phyloP scores from a whole-genome alignment of 2,113 vertebrate genomes.

The Entosphenus tridentatus region DNA sequence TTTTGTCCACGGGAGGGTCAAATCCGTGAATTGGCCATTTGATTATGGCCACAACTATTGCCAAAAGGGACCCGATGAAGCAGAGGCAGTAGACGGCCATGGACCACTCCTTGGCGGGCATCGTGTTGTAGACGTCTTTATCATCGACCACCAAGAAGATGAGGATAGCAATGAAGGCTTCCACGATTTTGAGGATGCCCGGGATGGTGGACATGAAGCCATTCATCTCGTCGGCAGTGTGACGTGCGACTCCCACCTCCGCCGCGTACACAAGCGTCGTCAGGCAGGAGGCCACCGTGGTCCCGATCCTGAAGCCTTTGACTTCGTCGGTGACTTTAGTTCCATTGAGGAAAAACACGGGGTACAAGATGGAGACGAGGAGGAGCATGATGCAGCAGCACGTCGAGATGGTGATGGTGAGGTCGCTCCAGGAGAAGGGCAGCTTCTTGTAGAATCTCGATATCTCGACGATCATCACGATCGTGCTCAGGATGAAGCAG shows the following conservation, averaged over 20 bases:
- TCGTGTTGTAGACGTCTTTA: neutral
- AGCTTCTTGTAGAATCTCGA: neutral
- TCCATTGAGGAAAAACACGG: neutral
- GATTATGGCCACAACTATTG: neutral
- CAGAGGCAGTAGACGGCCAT: neutral
- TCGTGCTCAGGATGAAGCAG: neutral
- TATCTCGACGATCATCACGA: neutral
- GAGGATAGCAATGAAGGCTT: neutral
- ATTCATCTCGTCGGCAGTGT: neutral
- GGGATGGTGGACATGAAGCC: slow-evolving; percentile 3
- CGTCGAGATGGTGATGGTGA: neutral
- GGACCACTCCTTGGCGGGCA: neutral
- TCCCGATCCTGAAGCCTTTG: neutral
- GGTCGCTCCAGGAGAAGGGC: slow-evolving; percentile 5
- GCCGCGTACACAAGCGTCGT: neutral
- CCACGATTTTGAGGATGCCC: neutral
- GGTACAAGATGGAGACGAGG: neutral
- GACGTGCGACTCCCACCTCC: neutral
- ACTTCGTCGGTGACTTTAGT: neutral
- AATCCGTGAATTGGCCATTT: neutral
- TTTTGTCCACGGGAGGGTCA: neutral
- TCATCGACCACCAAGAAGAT: neutral
- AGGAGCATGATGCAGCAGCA: neutral
- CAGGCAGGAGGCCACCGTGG: slow-evolving; percentile 4
- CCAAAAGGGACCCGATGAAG: neutral